Conservation (phyloP, 2,888 invertebrate species). For the Drosophila phalerata region DNA sequence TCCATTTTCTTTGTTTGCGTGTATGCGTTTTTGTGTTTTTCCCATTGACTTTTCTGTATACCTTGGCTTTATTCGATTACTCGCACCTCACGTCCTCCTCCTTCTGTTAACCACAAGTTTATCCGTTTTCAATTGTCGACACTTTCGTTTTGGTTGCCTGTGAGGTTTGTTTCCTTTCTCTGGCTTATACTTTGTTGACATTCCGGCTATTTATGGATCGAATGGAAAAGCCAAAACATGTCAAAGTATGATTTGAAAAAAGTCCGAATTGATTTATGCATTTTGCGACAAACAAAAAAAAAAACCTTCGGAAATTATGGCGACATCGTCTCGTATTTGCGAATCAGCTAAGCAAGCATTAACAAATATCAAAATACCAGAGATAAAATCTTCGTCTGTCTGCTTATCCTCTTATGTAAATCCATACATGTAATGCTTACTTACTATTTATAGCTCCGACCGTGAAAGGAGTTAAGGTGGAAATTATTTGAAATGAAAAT, state of each 20-base stretch:
- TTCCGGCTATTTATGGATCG: slow-evolving; percentile 49
- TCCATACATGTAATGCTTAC: background rate
- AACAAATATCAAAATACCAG: slow-evolving; percentile 20
- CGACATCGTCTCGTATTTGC: slow-evolving; percentile 38
- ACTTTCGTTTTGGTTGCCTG: slow-evolving; percentile 32
- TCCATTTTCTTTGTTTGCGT: slow-evolving; percentile 16
- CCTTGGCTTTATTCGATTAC: slow-evolving; percentile 47
- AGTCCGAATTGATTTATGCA: slow-evolving; percentile 60
- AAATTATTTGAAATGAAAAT: slow-evolving; percentile 12
- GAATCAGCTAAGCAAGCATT: slow-evolving; percentile 31
- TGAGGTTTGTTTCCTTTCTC: slow-evolving; percentile 8
- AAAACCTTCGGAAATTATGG: slow-evolving; percentile 25
- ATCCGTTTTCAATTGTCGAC: slow-evolving; percentile 34
- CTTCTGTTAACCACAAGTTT: slow-evolving; percentile 22
- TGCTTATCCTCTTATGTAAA: background rate
- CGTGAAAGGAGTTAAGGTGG: slow-evolving; percentile 2
- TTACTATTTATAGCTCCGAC: background rate
- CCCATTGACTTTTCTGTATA: slow-evolving; percentile 45
- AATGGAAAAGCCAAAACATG: slow-evolving; percentile 47
- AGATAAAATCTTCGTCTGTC: slow-evolving; percentile 10
- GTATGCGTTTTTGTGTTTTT: slow-evolving; percentile 9
- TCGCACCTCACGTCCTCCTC: slow-evolving; percentile 3
- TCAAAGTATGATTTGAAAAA: slow-evolving; percentile 56
- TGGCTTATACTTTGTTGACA: slow-evolving; percentile 62
- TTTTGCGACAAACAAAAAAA: slow-evolving; percentile 36